Conservation (phyloP, 1,140 invertebrate genomes). For the Leptinotarsa lineolata region DNA sequence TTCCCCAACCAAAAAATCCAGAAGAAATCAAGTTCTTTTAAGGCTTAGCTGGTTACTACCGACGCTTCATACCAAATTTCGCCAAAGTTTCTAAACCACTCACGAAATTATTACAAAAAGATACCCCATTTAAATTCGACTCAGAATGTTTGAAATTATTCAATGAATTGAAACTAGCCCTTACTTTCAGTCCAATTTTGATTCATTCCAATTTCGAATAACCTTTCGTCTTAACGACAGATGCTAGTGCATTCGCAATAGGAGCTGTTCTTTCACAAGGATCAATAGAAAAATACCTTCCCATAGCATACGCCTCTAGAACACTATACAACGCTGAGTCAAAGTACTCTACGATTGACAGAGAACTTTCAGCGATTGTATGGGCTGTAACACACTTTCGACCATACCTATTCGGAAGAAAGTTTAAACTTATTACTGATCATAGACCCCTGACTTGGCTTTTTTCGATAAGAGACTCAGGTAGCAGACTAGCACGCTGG, state of each 20-base stretch:
- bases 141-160: neutral
- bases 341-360: constrained; percentile 39
- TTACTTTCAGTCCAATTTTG: constrained; percentile 40
- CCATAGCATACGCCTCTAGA: constrained; percentile 34
- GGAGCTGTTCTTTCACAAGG: constrained; percentile 52
- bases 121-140: neutral
- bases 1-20: neutral
- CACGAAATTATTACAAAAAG: neutral
- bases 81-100: neutral
- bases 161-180: neutral
- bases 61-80: neutral
- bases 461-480: neutral
- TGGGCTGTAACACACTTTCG: neutral
- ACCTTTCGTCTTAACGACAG: constrained; percentile 49
- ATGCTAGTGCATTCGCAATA: constrained; percentile 49
- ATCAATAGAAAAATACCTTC: constrained; percentile 35
- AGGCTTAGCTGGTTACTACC: neutral
- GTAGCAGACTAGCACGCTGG: neutral
- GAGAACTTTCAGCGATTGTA: neutral
- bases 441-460: neutral
- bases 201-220: constrained; percentile 50
- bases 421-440: neutral
- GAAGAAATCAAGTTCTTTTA: neutral
- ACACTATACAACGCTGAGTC: constrained; percentile 32
- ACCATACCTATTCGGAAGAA: neutral